Evolutionary conservation across 2,888 invertebrate genomes (phyloP), one percentile per base, ranked within the genome.

Genomic region (Leucozona laternaria): DNA sequence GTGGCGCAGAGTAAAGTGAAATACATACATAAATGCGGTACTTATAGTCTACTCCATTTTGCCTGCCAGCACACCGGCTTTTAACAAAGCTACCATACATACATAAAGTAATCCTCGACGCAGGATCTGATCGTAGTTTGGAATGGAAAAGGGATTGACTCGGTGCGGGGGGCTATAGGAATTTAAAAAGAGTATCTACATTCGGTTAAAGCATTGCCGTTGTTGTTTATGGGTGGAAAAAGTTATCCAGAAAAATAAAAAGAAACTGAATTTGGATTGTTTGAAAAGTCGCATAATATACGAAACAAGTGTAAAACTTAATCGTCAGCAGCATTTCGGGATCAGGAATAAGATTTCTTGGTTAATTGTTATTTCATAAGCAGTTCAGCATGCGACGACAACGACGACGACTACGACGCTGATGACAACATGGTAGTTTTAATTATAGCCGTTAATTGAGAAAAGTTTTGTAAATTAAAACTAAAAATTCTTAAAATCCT

Each of bases 381-480:
- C 70, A 66, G 13, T 73, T 40, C 64, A 40, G 1, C 15, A 48
- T 34, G 22, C 43, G 2, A 60, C 2, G 22, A 22, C 17, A 0
- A 10, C 55, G n/a, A 3, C 1, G 25, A 6, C 15, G 37, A 22
- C 60, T 7, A 13, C 31, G 22, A 15, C 15, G 37, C 7, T 20
- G 55, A 31, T 31, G n/a, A 34, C 58, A 22, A 40, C 13, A 31
- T 8, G 8, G 34, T 79, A 72, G 85, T 72, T 85, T 68, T 85
- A 73, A 85, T 85, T 85, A 80, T 73, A 22, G 85, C 22, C 81
- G 72, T 80, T 85, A 85, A 81, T 85, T 81, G 80, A 73, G 77
- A 72, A 85, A 85, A 85, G 48, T 85, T 85, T 85, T 71, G 43
- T 22, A 48, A 80, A 70, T 85, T 66, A 73, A 72, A 81, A 78